phyloP scores from a whole-genome alignment of 1,140 invertebrate species.

The Eriosoma lanigerum region DNA sequence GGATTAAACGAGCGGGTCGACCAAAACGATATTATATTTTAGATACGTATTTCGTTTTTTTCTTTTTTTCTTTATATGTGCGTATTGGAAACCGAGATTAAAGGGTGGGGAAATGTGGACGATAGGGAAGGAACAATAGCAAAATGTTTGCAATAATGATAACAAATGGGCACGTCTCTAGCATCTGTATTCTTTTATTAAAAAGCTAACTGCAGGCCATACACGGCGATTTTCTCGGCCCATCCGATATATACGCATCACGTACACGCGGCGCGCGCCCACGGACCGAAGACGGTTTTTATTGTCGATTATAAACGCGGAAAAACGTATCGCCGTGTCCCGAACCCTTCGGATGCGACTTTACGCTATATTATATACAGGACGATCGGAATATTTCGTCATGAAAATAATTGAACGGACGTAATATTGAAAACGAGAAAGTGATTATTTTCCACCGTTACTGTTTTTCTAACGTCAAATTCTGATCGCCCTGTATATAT shows the following conservation, averaged over 20 bases:
- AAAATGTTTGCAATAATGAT: slow-evolving; percentile 31
- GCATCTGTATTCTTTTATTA: slow-evolving; percentile 47
- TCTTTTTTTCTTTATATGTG: too few relatives aligned
- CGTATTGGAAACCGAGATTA: slow-evolving; percentile 1
- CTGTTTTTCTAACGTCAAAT: too few relatives aligned
- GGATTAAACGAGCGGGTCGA: slow-evolving; percentile 18
- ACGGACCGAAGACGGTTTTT: neutral
- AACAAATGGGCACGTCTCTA: slow-evolving; percentile 42
- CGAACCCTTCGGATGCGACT: neutral
- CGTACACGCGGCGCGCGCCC: slow-evolving; percentile 11
- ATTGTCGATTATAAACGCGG: slow-evolving; percentile 13
- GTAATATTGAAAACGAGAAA: too few relatives aligned
- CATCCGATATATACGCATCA: slow-evolving; percentile 42
- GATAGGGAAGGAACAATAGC: neutral
- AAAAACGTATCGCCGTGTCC: neutral
- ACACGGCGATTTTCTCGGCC: slow-evolving; percentile 14
- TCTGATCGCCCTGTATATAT: too few relatives aligned
- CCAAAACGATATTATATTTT: too few relatives aligned
- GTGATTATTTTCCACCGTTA: too few relatives aligned
- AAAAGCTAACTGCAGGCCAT: slow-evolving; percentile 36
- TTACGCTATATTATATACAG: too few relatives aligned
- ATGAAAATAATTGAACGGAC: too few relatives aligned
- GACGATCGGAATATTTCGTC: neutral
- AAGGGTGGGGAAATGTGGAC: too few relatives aligned
- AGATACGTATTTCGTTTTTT: neutral